These are phyloP conservation scores for Celastrina argiolus DNA, from an alignment of 2,888 invertebrate species.

Conservation along the genomic window DNA sequence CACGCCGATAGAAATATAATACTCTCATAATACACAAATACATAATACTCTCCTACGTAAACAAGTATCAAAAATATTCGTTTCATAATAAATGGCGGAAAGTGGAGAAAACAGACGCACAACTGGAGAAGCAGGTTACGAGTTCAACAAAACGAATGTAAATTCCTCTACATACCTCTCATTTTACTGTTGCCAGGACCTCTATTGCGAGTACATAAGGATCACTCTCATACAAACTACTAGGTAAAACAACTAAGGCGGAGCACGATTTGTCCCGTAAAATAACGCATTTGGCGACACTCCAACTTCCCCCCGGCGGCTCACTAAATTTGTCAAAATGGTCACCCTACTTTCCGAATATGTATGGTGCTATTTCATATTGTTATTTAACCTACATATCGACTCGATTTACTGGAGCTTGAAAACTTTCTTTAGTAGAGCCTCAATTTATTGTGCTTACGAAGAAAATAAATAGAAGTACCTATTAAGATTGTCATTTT, in stretches of 20 bases:
- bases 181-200: not conserved
- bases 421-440: not conserved
- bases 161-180: not conserved
- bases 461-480: too few species aligned
- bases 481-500: too few species aligned
- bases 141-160: conserved; percentile 19
- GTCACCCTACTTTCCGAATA: conserved; percentile 32
- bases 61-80: not conserved
- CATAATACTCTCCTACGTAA: not conserved
- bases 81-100: conserved; percentile 2
- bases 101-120: conserved; percentile 8
- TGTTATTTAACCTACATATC: conserved; percentile 12
- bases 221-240: not conserved
- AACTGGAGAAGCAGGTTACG: conserved; percentile 9
- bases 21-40: not conserved
- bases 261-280: conserved; percentile 48
- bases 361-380: conserved; percentile 24
- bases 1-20: not conserved
- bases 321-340: conserved; percentile 52
- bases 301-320: conserved; percentile 45
- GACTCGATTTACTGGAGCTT: not conserved
- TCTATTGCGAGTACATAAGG: not conserved
- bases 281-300: conserved; percentile 54
- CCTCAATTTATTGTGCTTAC: too few species aligned
- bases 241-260: conserved; percentile 37